Evolutionary conservation across 2,888 invertebrate species (phyloP), one percentile per base, ranked within the genome.

Genomic region (Nebria salina): DNA sequence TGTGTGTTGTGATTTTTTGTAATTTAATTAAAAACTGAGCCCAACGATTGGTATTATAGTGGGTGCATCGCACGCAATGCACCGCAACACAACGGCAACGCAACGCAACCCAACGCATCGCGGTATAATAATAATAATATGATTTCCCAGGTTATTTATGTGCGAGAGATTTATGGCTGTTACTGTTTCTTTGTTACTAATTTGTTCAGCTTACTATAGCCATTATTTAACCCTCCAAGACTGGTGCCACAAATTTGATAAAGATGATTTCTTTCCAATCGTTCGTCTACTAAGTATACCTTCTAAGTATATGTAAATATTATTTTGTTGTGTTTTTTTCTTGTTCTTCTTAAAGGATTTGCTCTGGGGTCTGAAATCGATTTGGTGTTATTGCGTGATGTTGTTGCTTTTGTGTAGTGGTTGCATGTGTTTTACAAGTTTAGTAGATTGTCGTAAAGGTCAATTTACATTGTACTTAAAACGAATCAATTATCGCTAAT

Each of bases 11-110:
- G 86, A 87, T 86, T 87, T 86, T 86, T 86, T 79, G 79, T 87
- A 88, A 87, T 87, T 87, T 86, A 87, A 87, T 87, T 87, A 87
- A 65, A 79, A 81, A 54, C 54, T 54, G 13, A 54, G 54, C 8
- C 54, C 54, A 54, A 54, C 8, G 54, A 54, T 54, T 54, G 13
- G 54, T 68, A 77, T 15, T 34, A n/a, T 76, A 42, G 76, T 72
- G 72, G 77, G 77, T 64, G 77, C 68, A 25, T 54, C 54, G 8
- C 54, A 54, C 54, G 54, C 54, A 54, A 54, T 4, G 54, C 43
- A 43, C 6, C 20, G 6, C 66, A 20, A 20, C 13, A 6, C 66
- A 25, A n/a, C n/a, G n/a, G 66, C 72, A 11, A 54, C 72, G 77
- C 77, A 34, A 34, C 26, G 65, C 4, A n/a, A n/a, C 65, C 75